These are phyloP conservation scores for Trachythela sp. DNA, from an alignment of 64 coral and sea anemone genomes.

Conservation along the genomic window DNA sequence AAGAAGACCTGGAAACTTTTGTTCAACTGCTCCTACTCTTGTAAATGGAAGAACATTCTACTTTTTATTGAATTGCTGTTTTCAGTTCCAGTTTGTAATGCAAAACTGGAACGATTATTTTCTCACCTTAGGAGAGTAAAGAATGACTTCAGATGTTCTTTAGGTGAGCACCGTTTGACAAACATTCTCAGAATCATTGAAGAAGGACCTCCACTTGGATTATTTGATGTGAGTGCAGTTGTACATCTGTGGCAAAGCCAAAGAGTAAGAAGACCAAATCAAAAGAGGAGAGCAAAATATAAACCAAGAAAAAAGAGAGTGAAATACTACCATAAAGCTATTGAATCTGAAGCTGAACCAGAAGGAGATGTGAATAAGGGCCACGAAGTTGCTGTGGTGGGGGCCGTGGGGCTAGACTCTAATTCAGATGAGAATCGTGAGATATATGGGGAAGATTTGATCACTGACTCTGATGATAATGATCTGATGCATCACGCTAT, in stretches of 20 bases:
- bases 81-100: neutral
- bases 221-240: neutral
- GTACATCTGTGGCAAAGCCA: neutral
- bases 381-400: too few species aligned
- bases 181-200: neutral
- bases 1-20: constrained; percentile 15
- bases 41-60: neutral
- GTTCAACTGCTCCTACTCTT: neutral
- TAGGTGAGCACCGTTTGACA: neutral
- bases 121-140: neutral
- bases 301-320: neutral
- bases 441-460: too few species aligned
- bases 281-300: neutral
- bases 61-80: neutral
- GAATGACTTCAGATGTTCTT: neutral
- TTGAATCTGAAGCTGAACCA: neutral
- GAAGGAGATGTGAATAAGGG: too few species aligned
- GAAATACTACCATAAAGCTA: neutral
- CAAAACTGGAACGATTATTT: neutral
- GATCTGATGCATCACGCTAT: neutral
- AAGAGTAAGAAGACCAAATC: neutral
- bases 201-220: neutral
- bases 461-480: neutral
- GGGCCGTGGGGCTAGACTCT: too few species aligned
- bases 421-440: too few species aligned